Evolutionary conservation across 2,888 invertebrate genomes (phyloP).

Genomic region (Lasioglossum calceatum): DNA sequence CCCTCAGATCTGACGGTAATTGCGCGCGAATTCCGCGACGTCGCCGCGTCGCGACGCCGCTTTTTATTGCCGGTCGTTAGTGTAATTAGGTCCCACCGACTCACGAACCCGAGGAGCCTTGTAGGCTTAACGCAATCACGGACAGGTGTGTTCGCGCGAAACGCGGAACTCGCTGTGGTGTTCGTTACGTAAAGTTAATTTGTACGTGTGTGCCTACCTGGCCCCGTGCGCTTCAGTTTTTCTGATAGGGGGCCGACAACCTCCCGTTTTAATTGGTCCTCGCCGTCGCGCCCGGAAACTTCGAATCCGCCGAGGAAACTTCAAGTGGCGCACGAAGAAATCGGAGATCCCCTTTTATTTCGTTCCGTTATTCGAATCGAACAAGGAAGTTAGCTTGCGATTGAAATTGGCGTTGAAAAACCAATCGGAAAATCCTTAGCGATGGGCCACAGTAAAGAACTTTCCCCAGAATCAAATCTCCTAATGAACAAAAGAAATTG

Average conservation of each 20-base stretch:
- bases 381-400: not conserved
- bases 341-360: not conserved
- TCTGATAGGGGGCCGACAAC: constrained; percentile 47
- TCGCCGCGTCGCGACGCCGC: constrained; percentile 64
- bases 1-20: constrained; percentile 65
- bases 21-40: constrained; percentile 74
- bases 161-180: constrained; percentile 3
- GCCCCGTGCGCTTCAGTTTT: constrained; percentile 39
- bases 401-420: not conserved
- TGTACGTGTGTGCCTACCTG: constrained; percentile 29
- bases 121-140: constrained; percentile 53
- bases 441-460: not conserved
- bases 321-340: not conserved
- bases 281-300: not conserved
- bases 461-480: too few species aligned
- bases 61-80: constrained; percentile 74
- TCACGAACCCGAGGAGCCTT: constrained; percentile 45
- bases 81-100: constrained; percentile 69
- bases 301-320: not conserved
- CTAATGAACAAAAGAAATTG: too few species aligned
- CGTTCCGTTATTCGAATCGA: not conserved
- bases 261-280: constrained; percentile 21
- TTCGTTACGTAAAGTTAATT: constrained; percentile 56
- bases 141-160: constrained; percentile 47
- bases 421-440: not conserved